Evolutionary conservation across 2,113 vertebrate species (phyloP).

Genomic region (Brachyhypopomus occidentalis): DNA sequence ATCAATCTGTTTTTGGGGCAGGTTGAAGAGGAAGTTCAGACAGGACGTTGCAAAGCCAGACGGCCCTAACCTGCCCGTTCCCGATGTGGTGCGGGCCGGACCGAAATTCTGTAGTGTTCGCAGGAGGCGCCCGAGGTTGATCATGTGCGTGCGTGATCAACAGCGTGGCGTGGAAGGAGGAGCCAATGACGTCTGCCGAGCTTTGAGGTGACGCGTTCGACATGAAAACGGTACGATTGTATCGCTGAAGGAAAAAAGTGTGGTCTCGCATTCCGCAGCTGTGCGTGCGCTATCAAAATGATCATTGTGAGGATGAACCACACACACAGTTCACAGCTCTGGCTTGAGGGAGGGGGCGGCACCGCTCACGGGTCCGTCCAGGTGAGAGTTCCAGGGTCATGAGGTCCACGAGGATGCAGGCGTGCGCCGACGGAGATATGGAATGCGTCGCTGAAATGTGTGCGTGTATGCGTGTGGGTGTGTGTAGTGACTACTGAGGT

Average conservation of each 20-base stretch:
- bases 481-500: slow-evolving; percentile 12
- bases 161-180: not conserved
- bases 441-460: slow-evolving; percentile 12
- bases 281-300: not conserved
- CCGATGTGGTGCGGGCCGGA: not conserved
- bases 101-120: slow-evolving; percentile 14
- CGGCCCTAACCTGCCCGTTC: too few species aligned
- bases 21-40: too few species aligned
- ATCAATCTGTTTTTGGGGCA: too few species aligned
- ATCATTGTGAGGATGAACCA: not conserved
- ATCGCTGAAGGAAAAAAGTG: not conserved
- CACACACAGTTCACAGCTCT: not conserved
- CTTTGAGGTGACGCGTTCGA: not conserved
- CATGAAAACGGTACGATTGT: slow-evolving; percentile 13
- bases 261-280: not conserved
- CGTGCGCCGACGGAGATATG: not conserved
- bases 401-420: not conserved
- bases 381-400: not conserved
- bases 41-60: not conserved
- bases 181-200: not conserved
- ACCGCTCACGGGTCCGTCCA: not conserved
- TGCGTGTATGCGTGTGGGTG: slow-evolving; percentile 29
- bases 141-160: not conserved
- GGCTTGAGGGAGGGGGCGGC: not conserved
- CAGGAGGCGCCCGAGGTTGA: not conserved